phyloP scores from a whole-genome alignment of 2,113 vertebrate genomes.

The Gobius niger region DNA sequence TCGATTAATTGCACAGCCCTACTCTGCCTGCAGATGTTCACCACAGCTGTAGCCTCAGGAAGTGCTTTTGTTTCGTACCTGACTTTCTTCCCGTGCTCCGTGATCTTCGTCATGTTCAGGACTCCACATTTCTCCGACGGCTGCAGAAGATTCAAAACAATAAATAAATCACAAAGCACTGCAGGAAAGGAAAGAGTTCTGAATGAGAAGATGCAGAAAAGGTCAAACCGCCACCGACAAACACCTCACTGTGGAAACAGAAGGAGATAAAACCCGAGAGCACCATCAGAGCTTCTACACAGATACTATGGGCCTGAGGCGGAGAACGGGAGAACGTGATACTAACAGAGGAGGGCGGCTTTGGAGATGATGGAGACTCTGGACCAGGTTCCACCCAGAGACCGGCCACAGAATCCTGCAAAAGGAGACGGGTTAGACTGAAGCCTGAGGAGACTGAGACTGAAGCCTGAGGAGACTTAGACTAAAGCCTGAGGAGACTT shows the following conservation, averaged over 20 bases:
- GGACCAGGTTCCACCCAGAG: slow-evolving; percentile 78
- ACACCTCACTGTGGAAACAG: no score
- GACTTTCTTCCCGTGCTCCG: slow-evolving; percentile 94
- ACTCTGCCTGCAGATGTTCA: no score
- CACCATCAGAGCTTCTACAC: no score
- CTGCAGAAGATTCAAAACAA: slow-evolving; percentile 61
- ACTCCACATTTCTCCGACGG: slow-evolving; percentile 91
- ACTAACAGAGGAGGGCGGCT: slow-evolving; percentile 90
- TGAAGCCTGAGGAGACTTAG: no score
- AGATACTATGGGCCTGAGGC: no score
- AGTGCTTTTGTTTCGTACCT: no score
- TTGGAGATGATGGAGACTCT: slow-evolving; percentile 89
- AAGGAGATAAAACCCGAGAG: no score
- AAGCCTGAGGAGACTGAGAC: neutral
- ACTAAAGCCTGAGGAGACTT: no score
- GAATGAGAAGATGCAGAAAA: neutral
- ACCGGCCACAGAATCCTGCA: slow-evolving; percentile 79
- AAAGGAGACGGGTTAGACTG: slow-evolving; percentile 46
- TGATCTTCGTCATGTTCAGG: slow-evolving; percentile 95
- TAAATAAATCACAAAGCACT: neutral
- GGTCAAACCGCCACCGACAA: no score
- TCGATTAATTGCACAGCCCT: no score
- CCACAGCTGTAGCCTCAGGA: no score
- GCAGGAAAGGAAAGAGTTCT: neutral
- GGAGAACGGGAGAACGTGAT: slow-evolving; percentile 37